A percentile compares a stretch with the other conserved stretches of the same genome.
Evolutionary conservation across 2,797 vertebrate genomes (phyloP).

Genomic region (Myoxocephalus aenaeus): DNA sequence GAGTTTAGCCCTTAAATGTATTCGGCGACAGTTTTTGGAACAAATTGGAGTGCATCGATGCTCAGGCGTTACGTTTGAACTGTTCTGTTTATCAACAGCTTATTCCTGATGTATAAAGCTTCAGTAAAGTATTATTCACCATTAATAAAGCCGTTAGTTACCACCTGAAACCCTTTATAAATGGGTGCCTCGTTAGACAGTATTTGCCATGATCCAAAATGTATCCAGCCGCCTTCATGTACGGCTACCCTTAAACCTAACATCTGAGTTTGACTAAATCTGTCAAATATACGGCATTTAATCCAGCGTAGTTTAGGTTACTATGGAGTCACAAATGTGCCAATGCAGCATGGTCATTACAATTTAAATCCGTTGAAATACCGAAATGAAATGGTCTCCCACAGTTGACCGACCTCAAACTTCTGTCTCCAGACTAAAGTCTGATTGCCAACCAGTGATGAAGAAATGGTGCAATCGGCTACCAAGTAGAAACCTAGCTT

Average conservation of each 20-base stretch:
- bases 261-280: neutral
- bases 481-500: constrained; percentile 28
- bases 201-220: neutral
- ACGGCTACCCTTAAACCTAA: neutral
- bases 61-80: neutral
- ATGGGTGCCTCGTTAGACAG: neutral
- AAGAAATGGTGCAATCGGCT: constrained; percentile 42
- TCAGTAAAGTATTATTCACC: neutral
- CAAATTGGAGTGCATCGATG: neutral
- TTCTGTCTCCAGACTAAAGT: constrained; percentile 7
- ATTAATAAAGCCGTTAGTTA: neutral
- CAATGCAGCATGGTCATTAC: constrained; percentile 10
- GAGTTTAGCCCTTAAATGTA: neutral
- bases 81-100: neutral
- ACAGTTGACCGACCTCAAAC: neutral
- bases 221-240: neutral
- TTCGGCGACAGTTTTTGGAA: too few species aligned
- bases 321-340: constrained; percentile 30
- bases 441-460: neutral
- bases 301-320: neutral
- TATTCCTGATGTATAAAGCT: constrained; percentile 3
- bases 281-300: neutral
- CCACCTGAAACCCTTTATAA: neutral
- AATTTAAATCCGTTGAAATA: neutral
- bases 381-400: neutral